Evolutionary conservation across 2,797 vertebrate genomes (phyloP).

Genomic region (Scarus forsteni): DNA sequence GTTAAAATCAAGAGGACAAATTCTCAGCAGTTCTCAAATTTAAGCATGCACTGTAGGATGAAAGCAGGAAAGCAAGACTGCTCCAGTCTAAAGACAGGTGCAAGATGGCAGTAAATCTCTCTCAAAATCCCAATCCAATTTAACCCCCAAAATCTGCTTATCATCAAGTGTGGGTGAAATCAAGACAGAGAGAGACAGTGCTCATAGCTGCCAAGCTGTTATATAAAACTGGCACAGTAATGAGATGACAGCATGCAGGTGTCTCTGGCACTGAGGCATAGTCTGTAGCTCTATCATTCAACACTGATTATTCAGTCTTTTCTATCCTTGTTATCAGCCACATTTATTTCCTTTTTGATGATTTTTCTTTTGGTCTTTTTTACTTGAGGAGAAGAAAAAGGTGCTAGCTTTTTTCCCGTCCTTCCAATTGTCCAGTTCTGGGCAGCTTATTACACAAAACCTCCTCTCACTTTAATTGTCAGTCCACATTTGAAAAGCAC

Average conservation of each 20-base stretch:
- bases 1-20: constrained; percentile 3
- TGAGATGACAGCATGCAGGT: constrained; percentile 50
- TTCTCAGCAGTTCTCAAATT: constrained; percentile 18
- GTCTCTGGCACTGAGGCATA: constrained; percentile 37
- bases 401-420: constrained; percentile 6
- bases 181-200: background rate
- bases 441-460: constrained; percentile 26
- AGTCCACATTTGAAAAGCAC: constrained; percentile 21
- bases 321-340: constrained; percentile 27
- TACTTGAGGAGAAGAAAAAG: background rate
- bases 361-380: constrained; percentile 9
- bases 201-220: constrained; percentile 23
- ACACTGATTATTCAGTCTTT: constrained; percentile 24
- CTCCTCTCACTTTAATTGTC: constrained; percentile 13
- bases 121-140: constrained; percentile 49
- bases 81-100: constrained; percentile 32
- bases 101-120: constrained; percentile 38
- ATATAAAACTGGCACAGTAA: constrained; percentile 44
- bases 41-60: constrained; percentile 20
- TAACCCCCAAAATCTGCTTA: constrained; percentile 43
- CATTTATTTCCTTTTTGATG: constrained; percentile 11
- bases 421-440: constrained; percentile 11
- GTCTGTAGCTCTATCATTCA: constrained; percentile 59
- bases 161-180: constrained; percentile 40
- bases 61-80: constrained; percentile 40